These are phyloP conservation scores for Microtus montanus DNA, from an alignment of 2,113 vertebrate species.

Conservation along the genomic window DNA sequence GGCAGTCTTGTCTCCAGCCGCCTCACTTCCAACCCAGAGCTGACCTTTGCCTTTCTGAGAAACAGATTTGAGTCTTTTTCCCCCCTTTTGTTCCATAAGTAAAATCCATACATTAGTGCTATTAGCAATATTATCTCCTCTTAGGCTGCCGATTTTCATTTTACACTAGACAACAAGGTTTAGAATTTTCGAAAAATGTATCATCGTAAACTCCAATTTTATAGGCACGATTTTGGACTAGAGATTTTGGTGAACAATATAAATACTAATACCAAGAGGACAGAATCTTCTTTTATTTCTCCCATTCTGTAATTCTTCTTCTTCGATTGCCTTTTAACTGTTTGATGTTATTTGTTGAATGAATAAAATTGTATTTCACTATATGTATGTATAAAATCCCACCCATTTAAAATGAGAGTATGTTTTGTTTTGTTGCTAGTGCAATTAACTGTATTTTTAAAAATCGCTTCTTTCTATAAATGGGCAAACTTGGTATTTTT, in stretches of 20 bases:
- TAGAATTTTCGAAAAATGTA: slow-evolving; percentile 9
- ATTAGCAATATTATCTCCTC: neutral
- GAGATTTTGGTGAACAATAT: slow-evolving; percentile 30
- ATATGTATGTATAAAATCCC: neutral
- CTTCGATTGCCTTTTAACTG: neutral
- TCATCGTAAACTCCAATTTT: neutral
- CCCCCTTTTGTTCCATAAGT: neutral
- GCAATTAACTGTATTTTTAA: slow-evolving; percentile 32
- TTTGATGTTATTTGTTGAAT: neutral
- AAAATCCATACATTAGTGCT: slow-evolving; percentile 19
- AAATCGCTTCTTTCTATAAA: slow-evolving; percentile 18
- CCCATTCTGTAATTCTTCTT: neutral
- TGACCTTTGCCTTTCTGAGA: slow-evolving; percentile 29
- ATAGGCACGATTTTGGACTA: neutral
- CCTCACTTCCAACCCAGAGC: neutral
- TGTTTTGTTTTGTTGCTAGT: neutral
- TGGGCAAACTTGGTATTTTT: slow-evolving; percentile 1
- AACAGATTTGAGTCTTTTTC: neutral
- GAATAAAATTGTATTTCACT: no score
- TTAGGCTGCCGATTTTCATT: neutral
- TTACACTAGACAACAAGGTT: slow-evolving; percentile 8
- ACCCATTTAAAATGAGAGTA: neutral
- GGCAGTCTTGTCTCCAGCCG: slow-evolving; percentile 51
- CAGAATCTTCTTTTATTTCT: neutral
- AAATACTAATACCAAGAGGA: neutral